Evolutionary conservation across 35 echinoderm and acorn worm species (phyloP).

Genomic region (Hemicentrotus pulcherrimus): DNA sequence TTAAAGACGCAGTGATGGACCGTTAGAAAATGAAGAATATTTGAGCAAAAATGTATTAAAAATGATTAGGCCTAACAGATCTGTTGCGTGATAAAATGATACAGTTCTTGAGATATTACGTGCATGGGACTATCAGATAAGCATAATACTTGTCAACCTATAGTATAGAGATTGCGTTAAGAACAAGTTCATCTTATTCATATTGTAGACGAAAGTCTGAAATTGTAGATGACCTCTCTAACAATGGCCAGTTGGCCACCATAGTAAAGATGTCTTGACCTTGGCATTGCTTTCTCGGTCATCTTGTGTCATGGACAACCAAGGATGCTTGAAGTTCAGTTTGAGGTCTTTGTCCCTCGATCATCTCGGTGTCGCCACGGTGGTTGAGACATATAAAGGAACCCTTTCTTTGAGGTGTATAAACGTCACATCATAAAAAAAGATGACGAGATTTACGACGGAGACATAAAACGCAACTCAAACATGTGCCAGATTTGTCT

Average conservation of each 20-base stretch:
- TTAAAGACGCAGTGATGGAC: background rate
- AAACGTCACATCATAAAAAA: conserved; percentile 6
- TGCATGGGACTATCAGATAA: too few relatives aligned
- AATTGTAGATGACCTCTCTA: background rate
- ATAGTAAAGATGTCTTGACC: background rate
- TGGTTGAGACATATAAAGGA: background rate
- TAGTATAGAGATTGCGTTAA: too few relatives aligned
- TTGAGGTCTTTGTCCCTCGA: background rate
- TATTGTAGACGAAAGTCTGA: background rate
- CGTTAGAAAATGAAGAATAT: background rate
- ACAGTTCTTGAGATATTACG: too few relatives aligned
- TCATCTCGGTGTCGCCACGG: background rate
- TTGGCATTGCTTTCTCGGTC: background rate
- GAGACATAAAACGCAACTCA: background rate
- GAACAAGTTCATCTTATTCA: too few relatives aligned
- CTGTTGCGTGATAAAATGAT: too few relatives aligned
- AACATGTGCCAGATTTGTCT: background rate
- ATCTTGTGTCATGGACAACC: background rate
- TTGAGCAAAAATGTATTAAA: background rate
- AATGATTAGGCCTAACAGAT: too few relatives aligned
- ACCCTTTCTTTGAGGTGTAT: background rate
- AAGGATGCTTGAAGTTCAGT: background rate
- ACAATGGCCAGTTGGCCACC: background rate
- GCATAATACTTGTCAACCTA: too few relatives aligned
- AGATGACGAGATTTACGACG: background rate